These are phyloP conservation scores for Eufriesea mexicana DNA, from an alignment of 1,140 invertebrate species.

Conservation along the genomic window DNA sequence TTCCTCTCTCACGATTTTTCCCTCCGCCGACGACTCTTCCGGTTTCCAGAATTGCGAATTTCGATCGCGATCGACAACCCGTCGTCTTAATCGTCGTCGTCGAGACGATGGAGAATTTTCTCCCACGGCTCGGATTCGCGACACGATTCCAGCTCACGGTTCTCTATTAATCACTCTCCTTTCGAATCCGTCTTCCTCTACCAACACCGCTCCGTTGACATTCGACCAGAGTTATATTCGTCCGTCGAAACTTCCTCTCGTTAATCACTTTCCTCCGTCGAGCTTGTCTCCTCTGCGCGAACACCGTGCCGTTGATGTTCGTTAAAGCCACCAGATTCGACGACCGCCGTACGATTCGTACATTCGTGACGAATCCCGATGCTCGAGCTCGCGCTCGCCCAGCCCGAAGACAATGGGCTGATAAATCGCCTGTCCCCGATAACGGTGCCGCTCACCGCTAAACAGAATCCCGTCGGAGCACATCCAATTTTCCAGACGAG, in stretches of 20 bases:
- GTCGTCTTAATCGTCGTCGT: too few species aligned
- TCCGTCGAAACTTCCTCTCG: background rate
- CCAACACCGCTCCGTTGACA: conserved; percentile 9
- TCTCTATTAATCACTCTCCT: conserved; percentile 22
- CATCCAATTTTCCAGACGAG: conserved; percentile 28
- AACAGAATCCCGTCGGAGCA: background rate
- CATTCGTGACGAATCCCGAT: background rate
- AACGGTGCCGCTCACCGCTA: conserved; percentile 25
- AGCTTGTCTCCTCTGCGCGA: background rate
- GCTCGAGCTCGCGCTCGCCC: background rate
- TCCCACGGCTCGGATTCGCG: background rate
- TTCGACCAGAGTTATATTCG: background rate
- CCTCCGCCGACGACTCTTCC: too few species aligned
- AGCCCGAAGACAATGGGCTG: conserved; percentile 25
- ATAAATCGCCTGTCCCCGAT: conserved; percentile 40
- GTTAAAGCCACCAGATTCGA: conserved; percentile 4
- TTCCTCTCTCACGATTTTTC: too few species aligned
- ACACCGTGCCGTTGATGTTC: background rate
- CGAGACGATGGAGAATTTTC: background rate
- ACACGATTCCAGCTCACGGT: background rate
- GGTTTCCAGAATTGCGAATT: too few species aligned
- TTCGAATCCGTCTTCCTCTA: conserved; percentile 12
- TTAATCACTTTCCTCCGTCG: conserved; percentile 9
- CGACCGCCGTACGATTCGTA: background rate
- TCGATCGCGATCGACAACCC: background rate